These are phyloP conservation scores for Hemithea aestivaria DNA, from an alignment of 2,888 invertebrate species.

Conservation along the genomic window DNA sequence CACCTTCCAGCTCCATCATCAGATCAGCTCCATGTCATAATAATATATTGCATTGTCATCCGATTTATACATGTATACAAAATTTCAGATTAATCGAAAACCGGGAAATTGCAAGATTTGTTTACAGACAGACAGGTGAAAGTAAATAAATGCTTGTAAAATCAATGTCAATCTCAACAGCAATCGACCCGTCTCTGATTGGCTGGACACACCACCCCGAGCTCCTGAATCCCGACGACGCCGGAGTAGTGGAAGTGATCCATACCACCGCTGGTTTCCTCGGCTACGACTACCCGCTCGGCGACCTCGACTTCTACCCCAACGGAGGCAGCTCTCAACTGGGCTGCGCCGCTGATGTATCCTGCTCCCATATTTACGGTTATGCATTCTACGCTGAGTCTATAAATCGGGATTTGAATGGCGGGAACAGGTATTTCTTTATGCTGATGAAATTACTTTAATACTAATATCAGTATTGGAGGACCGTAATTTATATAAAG, in stretches of 20 bases:
- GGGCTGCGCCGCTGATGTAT: constrained; percentile 44
- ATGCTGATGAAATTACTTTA: too few relatives aligned
- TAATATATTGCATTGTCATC: too few relatives aligned
- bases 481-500: too few relatives aligned
- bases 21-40: too few relatives aligned
- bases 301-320: constrained; percentile 63
- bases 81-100: too few relatives aligned
- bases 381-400: constrained; percentile 64
- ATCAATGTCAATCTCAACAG: constrained; percentile 33
- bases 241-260: constrained; percentile 59
- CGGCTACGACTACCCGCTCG: constrained; percentile 63
- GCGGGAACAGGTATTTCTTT: constrained; percentile 28
- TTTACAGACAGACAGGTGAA: too few relatives aligned
- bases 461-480: too few relatives aligned
- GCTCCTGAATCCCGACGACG: constrained; percentile 45
- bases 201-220: constrained; percentile 67
- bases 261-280: constrained; percentile 52
- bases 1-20: too few relatives aligned
- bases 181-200: constrained; percentile 61
- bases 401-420: constrained; percentile 31
- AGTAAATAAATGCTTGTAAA: too few relatives aligned
- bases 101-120: too few relatives aligned
- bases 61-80: too few relatives aligned
- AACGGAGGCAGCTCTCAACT: constrained; percentile 58
- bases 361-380: constrained; percentile 51